Base-by-base conservation (phyloP, 2,797 vertebrate species). In the Typhlichthys subterraneus region DNA sequence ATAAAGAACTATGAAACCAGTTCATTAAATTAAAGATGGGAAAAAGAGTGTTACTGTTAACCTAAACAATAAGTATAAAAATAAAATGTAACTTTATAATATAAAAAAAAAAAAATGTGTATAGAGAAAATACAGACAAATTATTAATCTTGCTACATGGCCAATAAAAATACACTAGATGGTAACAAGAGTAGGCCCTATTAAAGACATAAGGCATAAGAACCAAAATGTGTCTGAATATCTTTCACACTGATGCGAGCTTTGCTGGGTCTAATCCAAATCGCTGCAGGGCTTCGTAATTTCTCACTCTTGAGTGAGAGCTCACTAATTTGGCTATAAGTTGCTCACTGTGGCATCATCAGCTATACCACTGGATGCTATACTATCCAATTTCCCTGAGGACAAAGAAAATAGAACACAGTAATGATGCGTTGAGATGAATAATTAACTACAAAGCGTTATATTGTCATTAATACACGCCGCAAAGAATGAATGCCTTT, bases 291-390 rank as follows among this genome's bases (percentile, higher is more conserved):
- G 23, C 55, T 15, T 50, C 61, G 53, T 65, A 38, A 31, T 45
- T 13, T 4, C 56, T 59, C 56, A 45, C 53, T 11, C 13, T 33
- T 57, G 62, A 65, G 6, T 65, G 62, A 61, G 12, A n/a, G 63
- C 54, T 52, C 31, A 45, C 31, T 61, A 15, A 61, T 55, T 45
- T 54, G 23, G 42, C 17, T 9, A 12, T 23, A 14, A 23, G 33
- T 49, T 31, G 12, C 31, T 53, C 4, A 58, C 14, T n/a, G 29
- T 15, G 4, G 12, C 47, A 29, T 56, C 46, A 33, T 38, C 17
- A 14, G 63, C 58, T 12, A 46, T 9, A 14, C 58, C 33, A 47
- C 46, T 45, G 45, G 15, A n/a, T 31, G 17, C 57, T 15, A 45
- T 10, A 53, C 56, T 31, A 59, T 46, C n/a, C 46, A 52, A 31